Conservation (phyloP, 37 sponge, comb jelly and placozoan genomes). For the Tethya wilhelma region DNA sequence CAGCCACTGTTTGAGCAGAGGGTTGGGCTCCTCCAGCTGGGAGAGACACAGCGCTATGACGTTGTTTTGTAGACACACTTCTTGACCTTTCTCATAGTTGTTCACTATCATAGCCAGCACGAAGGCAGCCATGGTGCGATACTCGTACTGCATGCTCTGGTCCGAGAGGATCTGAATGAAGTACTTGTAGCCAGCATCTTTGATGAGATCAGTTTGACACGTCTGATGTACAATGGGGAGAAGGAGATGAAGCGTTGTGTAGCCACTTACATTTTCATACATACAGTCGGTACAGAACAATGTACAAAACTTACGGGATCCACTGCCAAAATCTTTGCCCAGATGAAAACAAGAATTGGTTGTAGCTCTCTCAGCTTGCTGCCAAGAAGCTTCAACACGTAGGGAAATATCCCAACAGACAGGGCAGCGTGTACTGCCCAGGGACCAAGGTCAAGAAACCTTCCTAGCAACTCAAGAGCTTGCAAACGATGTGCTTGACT, state of each 20-base stretch:
- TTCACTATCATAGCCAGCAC: constrained; percentile 75
- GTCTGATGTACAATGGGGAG: constrained; percentile 65
- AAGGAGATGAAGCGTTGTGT: background rate
- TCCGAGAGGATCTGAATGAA: constrained; percentile 84
- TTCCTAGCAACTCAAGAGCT: constrained; percentile 92
- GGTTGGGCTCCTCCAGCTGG: constrained; percentile 82
- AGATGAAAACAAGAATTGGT: constrained; percentile 93
- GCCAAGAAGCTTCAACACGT: constrained; percentile 93
- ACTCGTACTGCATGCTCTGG: constrained; percentile 82
- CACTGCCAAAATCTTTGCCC: constrained; percentile 96
- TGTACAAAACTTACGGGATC: constrained; percentile 66
- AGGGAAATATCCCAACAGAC: constrained; percentile 97
- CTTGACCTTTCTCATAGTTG: constrained; percentile 80
- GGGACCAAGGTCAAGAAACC: constrained; percentile 94
- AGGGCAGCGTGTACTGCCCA: constrained; percentile 91
- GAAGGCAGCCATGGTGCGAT: constrained; percentile 92
- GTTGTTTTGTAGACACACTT: constrained; percentile 64
- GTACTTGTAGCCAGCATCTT: constrained; percentile 86
- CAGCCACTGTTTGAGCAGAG: constrained; percentile 80
- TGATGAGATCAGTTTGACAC: constrained; percentile 85
- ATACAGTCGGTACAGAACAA: background rate
- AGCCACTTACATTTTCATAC: background rate
- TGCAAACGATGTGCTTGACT: constrained; percentile 90
- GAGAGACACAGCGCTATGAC: constrained; percentile 71
- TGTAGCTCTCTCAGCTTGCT: constrained; percentile 92